Base-by-base conservation (phyloP, 2,888 invertebrate genomes). In the Omphaloscelis lunosa region DNA sequence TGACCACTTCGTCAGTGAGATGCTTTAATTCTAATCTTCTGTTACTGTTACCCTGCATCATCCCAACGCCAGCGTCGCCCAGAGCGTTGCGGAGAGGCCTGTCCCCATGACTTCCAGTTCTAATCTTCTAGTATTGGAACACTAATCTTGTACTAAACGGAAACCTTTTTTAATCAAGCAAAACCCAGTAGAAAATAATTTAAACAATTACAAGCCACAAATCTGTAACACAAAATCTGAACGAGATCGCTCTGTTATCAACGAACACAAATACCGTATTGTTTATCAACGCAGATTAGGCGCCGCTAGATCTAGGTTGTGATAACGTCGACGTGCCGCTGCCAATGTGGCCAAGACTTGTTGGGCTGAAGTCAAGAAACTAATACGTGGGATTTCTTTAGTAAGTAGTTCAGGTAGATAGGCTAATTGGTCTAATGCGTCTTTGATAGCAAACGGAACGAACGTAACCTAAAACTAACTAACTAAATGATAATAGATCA, bases 221-320 rank as follows among this genome's bases (percentile, higher is more conserved):
- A 85, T 65, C 72, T 83, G 79, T 71, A 61, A 69, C 80, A 66
- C 48, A 76, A 83, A 84, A 82, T 86, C 77, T 79, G 87, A n/a
- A 79, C 72, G 69, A 85, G 88, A 79, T 84, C 71, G 82, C 69
- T 62, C 70, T 62, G 78, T 84, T 88, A 87, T 87, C 87, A 83
- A 76, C 39, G 75, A 83, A 84, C 68, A 79, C 77, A 88, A 83
- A 81, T 78, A 82, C 74, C 72, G 83, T 80, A 80, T 88, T 89
- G 86, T 86, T 84, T 88, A 85, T 86, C 88, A 80, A 69, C 72
- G 67, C 70, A 80, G 90, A 89, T 89, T 86, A 85, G 79, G 80
- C 80, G 74, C 68, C 67, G 56, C 39, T 39, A 86, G 90, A 89
- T 89, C 80, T 90, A 77, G 90, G 89, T 82, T 85, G 77, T 74